These are phyloP conservation scores for Ficedula albicollis DNA, from an alignment of 2,797 vertebrate genomes.

Conservation along the genomic window DNA sequence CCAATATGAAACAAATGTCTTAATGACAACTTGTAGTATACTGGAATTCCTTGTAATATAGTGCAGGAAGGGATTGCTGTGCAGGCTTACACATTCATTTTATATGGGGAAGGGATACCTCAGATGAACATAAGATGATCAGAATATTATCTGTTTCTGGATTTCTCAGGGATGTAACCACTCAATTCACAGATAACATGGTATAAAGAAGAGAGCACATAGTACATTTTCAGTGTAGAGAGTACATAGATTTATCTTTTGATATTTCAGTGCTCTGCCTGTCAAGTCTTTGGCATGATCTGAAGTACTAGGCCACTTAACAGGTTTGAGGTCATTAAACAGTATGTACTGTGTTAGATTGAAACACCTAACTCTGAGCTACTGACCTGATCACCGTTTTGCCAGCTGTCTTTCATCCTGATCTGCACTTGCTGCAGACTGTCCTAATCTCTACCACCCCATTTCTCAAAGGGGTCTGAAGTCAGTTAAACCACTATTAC, in stretches of 20 bases:
- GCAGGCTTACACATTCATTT: background rate
- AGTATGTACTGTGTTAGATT: background rate
- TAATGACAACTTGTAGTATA: background rate
- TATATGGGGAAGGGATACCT: background rate
- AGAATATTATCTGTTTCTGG: background rate
- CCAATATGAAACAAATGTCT: background rate
- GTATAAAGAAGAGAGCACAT: background rate
- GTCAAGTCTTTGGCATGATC: background rate
- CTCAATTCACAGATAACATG: background rate
- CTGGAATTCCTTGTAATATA: background rate
- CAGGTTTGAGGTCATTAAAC: background rate
- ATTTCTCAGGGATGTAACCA: background rate
- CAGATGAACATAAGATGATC: background rate
- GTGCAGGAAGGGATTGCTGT: background rate
- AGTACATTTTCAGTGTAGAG: background rate
- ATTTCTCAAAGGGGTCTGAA: background rate
- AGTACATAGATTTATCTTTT: background rate
- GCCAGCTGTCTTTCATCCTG: background rate
- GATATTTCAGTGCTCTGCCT: background rate
- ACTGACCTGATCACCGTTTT: background rate
- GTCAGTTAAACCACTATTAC: background rate
- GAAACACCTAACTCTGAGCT: background rate
- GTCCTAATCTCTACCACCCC: background rate
- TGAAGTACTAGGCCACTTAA: background rate
- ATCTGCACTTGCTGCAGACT: background rate